Conservation (phyloP, 1,140 invertebrate genomes). For the Aphaenogaster ashmeadi region DNA sequence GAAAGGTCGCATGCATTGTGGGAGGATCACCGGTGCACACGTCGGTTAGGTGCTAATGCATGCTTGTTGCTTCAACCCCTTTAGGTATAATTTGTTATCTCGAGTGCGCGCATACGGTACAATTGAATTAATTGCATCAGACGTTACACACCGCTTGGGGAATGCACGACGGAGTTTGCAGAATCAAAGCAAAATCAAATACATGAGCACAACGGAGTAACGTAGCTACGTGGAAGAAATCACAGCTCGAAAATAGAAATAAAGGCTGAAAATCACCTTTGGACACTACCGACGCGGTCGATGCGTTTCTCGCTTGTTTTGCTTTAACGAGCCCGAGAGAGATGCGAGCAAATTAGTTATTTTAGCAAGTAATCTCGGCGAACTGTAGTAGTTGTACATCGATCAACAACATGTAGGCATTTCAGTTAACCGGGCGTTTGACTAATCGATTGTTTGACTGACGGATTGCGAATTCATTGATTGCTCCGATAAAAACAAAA, state of each 20-base stretch:
- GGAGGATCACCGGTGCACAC: constrained; percentile 3
- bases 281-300: background rate
- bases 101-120: background rate
- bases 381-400: background rate
- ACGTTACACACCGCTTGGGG: background rate
- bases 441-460: constrained; percentile 6
- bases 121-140: constrained; percentile 44
- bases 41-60: constrained; percentile 38
- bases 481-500: background rate
- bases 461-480: background rate
- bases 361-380: background rate
- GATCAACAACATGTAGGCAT: background rate
- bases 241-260: background rate
- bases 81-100: constrained; percentile 54
- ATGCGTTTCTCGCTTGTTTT: background rate
- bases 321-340: background rate
- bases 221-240: background rate
- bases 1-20: constrained; percentile 25
- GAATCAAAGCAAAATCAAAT: constrained; percentile 17
- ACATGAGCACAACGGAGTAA: too few relatives aligned
- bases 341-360: background rate
- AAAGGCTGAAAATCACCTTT: background rate
- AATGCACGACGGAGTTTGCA: background rate
- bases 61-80: constrained; percentile 50
- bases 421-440: background rate